Conservation (phyloP, 1,140 invertebrate genomes). For the Hyposmocoma kahamanoa region DNA sequence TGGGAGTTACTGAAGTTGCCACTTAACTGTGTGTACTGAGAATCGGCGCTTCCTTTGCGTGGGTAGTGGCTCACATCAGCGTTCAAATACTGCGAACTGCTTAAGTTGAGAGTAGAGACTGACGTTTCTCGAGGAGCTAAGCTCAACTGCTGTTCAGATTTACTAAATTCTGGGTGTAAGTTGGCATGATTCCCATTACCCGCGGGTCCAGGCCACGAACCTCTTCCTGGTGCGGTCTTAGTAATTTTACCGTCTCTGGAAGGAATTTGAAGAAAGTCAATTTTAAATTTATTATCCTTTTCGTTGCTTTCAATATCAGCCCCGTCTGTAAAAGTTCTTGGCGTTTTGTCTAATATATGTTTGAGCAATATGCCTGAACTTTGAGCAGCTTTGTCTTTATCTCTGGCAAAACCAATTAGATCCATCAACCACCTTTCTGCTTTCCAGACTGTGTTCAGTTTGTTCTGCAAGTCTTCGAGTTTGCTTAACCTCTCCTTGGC, state of each 20-base stretch:
- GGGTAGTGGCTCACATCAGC: constrained; percentile 70
- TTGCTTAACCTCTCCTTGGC: constrained; percentile 89
- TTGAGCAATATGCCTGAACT: constrained; percentile 64
- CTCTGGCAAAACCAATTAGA: constrained; percentile 92
- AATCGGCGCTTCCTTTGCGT: constrained; percentile 78
- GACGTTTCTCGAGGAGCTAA: constrained; percentile 67
- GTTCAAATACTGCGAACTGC: constrained; percentile 71
- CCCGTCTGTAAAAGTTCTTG: constrained; percentile 33
- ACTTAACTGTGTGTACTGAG: constrained; percentile 68
- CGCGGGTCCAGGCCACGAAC: constrained; percentile 89
- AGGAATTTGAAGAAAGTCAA: constrained; percentile 80
- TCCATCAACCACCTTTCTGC: constrained; percentile 96
- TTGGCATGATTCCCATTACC: constrained; percentile 68
- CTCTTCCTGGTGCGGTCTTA: constrained; percentile 84
- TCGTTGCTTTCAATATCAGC: constrained; percentile 26
- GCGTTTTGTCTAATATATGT: constrained; percentile 66
- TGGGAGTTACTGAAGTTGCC: constrained; percentile 65
- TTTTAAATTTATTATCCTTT: constrained; percentile 52
- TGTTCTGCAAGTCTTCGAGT: constrained; percentile 87
- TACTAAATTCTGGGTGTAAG: constrained; percentile 84
- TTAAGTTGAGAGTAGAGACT: constrained; percentile 63
- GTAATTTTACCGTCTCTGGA: constrained; percentile 82
- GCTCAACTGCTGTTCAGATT: constrained; percentile 86
- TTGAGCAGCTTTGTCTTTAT: constrained; percentile 76
- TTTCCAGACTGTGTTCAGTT: constrained; percentile 92